Evolutionary conservation across 2,113 vertebrate genomes (phyloP), one percentile per base, ranked within the genome.

Genomic region (Rallus limicola): DNA sequence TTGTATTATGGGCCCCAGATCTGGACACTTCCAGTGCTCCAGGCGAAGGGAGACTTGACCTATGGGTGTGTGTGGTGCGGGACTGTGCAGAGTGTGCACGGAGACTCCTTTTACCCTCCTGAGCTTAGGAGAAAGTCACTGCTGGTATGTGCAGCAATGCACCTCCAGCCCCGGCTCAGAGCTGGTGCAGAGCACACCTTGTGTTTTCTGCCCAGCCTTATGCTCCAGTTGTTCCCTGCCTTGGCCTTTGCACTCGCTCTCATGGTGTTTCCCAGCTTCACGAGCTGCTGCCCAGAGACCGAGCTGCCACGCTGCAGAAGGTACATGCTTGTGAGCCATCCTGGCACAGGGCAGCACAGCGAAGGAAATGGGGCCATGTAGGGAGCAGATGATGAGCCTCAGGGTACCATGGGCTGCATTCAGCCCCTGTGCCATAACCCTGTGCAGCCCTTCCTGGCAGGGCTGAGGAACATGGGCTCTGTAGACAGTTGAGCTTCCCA

Each of bases 321-420:
- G 38, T 23, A 4, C 7, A 0, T 11, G 46, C 75, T 79, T 3
- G 2, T 33, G 36, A 20, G 25, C 50, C 21, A 26, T 21, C 64
- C 48, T 50, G 5, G 75, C 18, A 38, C 74, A 4, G 11, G 40
- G 80, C 48, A 48, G 63, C 63, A 4, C 9, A 5, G 6, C 13
- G 28, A 24, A 11, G 46, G 63, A 19, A 33, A 3, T 3, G 31
- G n/a, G 38, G 5, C 5, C 1, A 2, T 11, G 70, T 3, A 3
- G 0, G 5, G 44, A 53, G 69, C 44, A 4, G 62, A 56, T 3
- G 60, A 44, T 17, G 52, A 26, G 0, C 52, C 31, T 16, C 14
- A 9, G 1, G 62, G 33, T 46, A 3, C n/a, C 1, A 40, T 4
- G 3, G 46, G 55, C 69, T 26, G 53, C 9, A 0, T 5, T 48